phyloP scores from a whole-genome alignment of 2,888 invertebrate genomes.

The Tenthredo mesomela region DNA sequence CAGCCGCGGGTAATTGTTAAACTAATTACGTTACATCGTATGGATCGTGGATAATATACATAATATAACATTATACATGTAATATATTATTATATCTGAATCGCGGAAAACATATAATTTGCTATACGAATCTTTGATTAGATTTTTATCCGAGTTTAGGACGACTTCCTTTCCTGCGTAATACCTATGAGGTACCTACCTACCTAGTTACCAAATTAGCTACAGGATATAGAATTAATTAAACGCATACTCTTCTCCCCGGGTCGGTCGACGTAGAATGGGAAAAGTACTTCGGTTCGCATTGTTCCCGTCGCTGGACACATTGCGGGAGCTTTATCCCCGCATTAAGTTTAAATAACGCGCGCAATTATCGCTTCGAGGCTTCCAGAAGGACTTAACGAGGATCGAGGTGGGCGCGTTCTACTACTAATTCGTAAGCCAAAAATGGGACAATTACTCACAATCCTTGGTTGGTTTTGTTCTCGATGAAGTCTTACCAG shows the following conservation, averaged over 20 bases:
- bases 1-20: background rate
- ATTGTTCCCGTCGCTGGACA: constrained; percentile 50
- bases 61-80: too few relatives aligned
- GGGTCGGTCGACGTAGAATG: background rate
- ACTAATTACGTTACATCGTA: background rate
- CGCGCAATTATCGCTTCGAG: constrained; percentile 66
- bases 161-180: background rate
- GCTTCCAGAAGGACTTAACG: constrained; percentile 45
- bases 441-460: background rate
- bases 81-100: too few relatives aligned
- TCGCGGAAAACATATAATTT: background rate
- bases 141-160: constrained; percentile 9
- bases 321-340: constrained; percentile 62
- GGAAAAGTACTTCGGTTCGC: background rate
- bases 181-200: background rate
- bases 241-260: constrained; percentile 22
- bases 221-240: constrained; percentile 44
- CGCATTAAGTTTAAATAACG: constrained; percentile 67
- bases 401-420: constrained; percentile 3
- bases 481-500: constrained; percentile 8
- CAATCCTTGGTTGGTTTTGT: background rate
- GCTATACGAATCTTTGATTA: background rate
- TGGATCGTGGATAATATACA: background rate
- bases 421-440: constrained; percentile 4
- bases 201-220: constrained; percentile 44